Evolutionary conservation across 2,888 invertebrate genomes (phyloP).

Genomic region (Euphydryas editha): DNA sequence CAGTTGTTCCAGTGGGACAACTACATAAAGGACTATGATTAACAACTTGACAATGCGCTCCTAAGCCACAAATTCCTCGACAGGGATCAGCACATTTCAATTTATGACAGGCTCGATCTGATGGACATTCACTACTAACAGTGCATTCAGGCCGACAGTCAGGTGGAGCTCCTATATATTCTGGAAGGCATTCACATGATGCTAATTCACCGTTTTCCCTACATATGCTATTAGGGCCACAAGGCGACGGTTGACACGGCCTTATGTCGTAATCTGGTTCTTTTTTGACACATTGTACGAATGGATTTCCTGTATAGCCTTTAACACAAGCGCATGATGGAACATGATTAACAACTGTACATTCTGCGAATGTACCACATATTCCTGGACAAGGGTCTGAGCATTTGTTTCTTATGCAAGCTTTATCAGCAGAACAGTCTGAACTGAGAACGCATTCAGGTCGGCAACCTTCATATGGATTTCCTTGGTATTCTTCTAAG

Average conservation of each 20-base stretch:
- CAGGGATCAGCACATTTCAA: slow-evolving; percentile 92
- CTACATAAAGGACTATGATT: slow-evolving; percentile 92
- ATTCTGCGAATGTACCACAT: slow-evolving; percentile 92
- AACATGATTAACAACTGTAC: slow-evolving; percentile 92
- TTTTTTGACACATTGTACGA: slow-evolving; percentile 67
- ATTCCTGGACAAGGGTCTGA: slow-evolving; percentile 93
- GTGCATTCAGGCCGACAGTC: slow-evolving; percentile 91
- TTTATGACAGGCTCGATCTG: slow-evolving; percentile 89
- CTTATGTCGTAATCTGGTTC: slow-evolving; percentile 68
- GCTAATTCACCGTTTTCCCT: slow-evolving; percentile 88
- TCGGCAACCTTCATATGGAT: slow-evolving; percentile 93
- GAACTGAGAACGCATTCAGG: slow-evolving; percentile 94
- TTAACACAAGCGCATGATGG: slow-evolving; percentile 92
- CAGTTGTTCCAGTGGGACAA: slow-evolving; percentile 86
- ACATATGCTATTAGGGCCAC: slow-evolving; percentile 91
- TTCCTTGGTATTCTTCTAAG: slow-evolving; percentile 91
- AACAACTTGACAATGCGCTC: slow-evolving; percentile 89
- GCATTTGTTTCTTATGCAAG: slow-evolving; percentile 93
- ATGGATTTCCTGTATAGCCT: slow-evolving; percentile 90
- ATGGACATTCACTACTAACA: slow-evolving; percentile 89
- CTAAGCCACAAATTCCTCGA: slow-evolving; percentile 87
- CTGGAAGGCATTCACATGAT: slow-evolving; percentile 88
- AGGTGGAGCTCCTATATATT: slow-evolving; percentile 88
- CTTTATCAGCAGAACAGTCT: slow-evolving; percentile 92
- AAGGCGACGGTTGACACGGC: slow-evolving; percentile 90